These are phyloP conservation scores for Scyliorhinus canicula DNA, from an alignment of 2,797 vertebrate genomes.

Conservation along the genomic window DNA sequence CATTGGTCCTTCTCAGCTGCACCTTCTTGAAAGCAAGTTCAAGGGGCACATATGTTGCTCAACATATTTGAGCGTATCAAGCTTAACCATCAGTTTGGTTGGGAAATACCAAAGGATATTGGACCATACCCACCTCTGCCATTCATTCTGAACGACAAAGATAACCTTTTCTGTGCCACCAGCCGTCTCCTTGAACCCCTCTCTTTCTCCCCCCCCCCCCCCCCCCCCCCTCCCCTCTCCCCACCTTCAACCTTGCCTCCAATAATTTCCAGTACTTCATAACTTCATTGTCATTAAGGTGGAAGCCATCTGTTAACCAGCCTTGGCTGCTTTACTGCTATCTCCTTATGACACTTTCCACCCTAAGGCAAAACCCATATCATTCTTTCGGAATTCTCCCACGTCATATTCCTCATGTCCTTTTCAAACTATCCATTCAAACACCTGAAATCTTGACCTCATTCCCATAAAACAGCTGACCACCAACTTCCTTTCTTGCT, in stretches of 20 bases:
- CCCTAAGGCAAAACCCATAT: background rate
- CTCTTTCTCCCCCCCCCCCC: background rate
- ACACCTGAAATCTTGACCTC: background rate
- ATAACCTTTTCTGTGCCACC: background rate
- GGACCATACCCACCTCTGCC: background rate
- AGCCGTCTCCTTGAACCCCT: background rate
- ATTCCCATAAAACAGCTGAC: background rate
- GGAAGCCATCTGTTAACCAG: background rate
- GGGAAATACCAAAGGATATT: background rate
- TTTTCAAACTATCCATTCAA: background rate
- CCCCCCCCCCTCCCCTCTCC: no score
- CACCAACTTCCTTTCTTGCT: background rate
- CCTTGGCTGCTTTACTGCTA: background rate
- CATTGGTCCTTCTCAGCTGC: background rate
- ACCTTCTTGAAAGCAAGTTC: background rate
- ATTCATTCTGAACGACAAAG: background rate
- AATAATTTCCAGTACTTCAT: background rate
- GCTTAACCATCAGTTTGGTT: background rate
- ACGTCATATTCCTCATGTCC: background rate
- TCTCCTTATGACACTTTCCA: background rate
- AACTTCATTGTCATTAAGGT: background rate
- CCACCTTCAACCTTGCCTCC: background rate
- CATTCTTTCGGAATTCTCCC: background rate
- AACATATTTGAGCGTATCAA: background rate
- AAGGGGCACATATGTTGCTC: background rate